Evolutionary conservation across 1,140 invertebrate genomes (phyloP).

Genomic region (Drosophila nebulosa): DNA sequence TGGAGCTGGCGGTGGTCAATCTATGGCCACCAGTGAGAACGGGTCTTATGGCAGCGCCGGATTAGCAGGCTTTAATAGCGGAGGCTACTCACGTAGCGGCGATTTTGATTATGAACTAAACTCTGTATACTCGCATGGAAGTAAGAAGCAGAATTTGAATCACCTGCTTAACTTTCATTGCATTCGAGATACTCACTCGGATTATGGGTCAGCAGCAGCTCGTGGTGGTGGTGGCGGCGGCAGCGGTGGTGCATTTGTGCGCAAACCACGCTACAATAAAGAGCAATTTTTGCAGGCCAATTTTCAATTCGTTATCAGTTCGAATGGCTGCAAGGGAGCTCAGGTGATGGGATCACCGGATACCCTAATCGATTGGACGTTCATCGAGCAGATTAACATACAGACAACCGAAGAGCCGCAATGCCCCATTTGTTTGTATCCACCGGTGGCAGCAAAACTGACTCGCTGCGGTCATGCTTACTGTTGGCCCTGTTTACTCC

Average conservation of each 20-base stretch:
- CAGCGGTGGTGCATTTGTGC: conserved; percentile 77
- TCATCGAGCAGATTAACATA: conserved; percentile 93
- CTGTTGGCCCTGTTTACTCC: conserved; percentile 97
- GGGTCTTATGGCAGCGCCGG: conserved; percentile 60
- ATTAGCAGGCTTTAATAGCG: conserved; percentile 38
- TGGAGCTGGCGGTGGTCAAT: conserved; percentile 9
- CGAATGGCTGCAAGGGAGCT: conserved; percentile 82
- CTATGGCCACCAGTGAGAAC: conserved; percentile 24
- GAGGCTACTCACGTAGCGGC: conserved; percentile 58
- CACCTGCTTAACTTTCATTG: conserved; percentile 95
- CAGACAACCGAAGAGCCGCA: conserved; percentile 86
- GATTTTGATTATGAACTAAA: conserved; percentile 87
- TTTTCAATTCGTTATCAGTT: conserved; percentile 96
- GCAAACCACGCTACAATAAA: conserved; percentile 88
- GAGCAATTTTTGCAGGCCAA: conserved; percentile 97
- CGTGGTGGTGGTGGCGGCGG: too few relatives aligned
- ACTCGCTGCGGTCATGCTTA: conserved; percentile 97
- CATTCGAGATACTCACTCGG: conserved; percentile 83
- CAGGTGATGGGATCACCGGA: conserved; percentile 91
- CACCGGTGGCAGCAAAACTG: conserved; percentile 93
- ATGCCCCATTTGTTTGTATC: conserved; percentile 95
- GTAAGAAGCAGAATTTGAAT: conserved; percentile 95
- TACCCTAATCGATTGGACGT: conserved; percentile 93
- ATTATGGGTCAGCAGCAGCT: conserved; percentile 43
- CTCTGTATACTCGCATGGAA: conserved; percentile 90